phyloP scores from a whole-genome alignment of 2,797 vertebrate species.

The Florisuga fusca region DNA sequence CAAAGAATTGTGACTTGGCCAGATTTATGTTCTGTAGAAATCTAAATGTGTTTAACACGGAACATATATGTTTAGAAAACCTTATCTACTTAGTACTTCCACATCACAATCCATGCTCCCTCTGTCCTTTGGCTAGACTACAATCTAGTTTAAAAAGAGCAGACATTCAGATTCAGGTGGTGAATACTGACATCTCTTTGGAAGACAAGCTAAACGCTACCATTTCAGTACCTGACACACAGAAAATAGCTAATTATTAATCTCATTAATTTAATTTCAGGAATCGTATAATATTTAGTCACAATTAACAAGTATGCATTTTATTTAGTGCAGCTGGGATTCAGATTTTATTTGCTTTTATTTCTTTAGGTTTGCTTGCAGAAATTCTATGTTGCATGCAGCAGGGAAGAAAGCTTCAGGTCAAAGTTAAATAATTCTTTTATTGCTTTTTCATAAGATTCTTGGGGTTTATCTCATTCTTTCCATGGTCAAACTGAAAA shows the following conservation, averaged over 20 bases:
- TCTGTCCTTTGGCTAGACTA: background rate
- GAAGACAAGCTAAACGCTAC: background rate
- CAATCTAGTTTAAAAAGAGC: no score
- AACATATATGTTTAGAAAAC: background rate
- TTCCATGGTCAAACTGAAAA: background rate
- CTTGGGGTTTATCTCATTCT: background rate
- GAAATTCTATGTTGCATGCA: background rate
- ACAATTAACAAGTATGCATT: background rate
- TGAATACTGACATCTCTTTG: background rate
- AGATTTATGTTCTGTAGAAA: background rate
- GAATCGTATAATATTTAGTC: background rate
- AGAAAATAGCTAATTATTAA: background rate
- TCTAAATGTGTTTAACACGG: background rate
- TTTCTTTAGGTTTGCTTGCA: background rate
- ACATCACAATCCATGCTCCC: background rate
- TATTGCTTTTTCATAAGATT: background rate
- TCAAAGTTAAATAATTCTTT: background rate
- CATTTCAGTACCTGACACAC: background rate
- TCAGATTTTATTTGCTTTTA: background rate
- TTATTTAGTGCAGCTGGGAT: background rate
- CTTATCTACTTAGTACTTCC: background rate
- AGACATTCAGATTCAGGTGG: background rate
- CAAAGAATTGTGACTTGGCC: background rate
- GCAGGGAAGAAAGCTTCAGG: background rate
- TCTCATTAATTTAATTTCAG: background rate